Evolutionary conservation across 2,797 vertebrate genomes (phyloP).

Genomic region (Enteromius afrohamiltoni): DNA sequence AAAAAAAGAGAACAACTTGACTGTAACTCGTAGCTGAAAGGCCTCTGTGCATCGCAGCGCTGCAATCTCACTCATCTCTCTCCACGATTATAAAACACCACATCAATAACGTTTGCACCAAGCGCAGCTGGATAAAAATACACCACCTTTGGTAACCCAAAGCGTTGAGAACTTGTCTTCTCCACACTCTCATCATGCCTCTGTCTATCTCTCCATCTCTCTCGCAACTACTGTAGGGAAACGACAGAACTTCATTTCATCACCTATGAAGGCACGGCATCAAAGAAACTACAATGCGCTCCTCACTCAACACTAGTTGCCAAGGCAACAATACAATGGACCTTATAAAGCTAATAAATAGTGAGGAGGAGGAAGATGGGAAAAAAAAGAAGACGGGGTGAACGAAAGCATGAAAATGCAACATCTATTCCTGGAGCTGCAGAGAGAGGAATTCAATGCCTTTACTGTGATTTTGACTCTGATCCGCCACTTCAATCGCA

Average conservation of each 20-base stretch:
- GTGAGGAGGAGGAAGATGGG: slow-evolving; percentile 56
- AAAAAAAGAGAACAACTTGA: slow-evolving; percentile 22
- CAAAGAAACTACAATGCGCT: slow-evolving; percentile 59
- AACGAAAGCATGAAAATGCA: slow-evolving; percentile 63
- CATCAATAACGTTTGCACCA: slow-evolving; percentile 39
- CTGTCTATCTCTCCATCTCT: slow-evolving; percentile 34
- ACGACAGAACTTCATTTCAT: slow-evolving; percentile 55
- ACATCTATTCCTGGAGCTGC: slow-evolving; percentile 67
- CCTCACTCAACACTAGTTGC: slow-evolving; percentile 73
- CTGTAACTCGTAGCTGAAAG: slow-evolving; percentile 16
- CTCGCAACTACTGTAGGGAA: slow-evolving; percentile 38
- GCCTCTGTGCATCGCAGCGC: slow-evolving; percentile 12
- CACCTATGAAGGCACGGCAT: slow-evolving; percentile 65
- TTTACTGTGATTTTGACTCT: slow-evolving; percentile 32
- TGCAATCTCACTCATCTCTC: slow-evolving; percentile 29
- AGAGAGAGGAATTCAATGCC: slow-evolving; percentile 11
- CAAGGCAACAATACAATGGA: slow-evolving; percentile 81
- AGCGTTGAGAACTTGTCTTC: slow-evolving; percentile 33
- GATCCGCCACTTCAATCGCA: slow-evolving; percentile 29
- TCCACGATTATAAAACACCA: slow-evolving; percentile 37
- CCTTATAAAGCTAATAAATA: slow-evolving; percentile 76
- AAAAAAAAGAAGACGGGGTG: slow-evolving; percentile 43
- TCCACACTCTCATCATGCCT: slow-evolving; percentile 55
- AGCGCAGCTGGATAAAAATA: slow-evolving; percentile 49
- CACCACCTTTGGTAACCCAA: slow-evolving; percentile 56